Conservation (phyloP, 2,113 vertebrate species). For the Toxotes jaculatrix region DNA sequence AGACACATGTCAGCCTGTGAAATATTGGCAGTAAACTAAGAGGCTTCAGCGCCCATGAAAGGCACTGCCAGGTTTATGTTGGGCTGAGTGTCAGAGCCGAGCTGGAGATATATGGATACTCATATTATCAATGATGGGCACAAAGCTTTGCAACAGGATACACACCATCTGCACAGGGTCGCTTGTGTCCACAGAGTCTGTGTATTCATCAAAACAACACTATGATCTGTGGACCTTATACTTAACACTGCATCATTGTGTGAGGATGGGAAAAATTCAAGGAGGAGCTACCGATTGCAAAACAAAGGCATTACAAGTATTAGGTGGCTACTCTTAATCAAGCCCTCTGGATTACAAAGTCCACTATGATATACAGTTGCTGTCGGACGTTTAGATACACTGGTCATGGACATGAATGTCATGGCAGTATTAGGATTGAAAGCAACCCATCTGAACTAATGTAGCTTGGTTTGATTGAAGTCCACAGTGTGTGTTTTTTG, state of each 20-base stretch:
- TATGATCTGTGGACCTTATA: background rate
- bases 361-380: background rate
- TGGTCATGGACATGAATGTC: too few species aligned
- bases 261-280: background rate
- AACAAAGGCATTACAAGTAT: too few species aligned
- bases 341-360: background rate
- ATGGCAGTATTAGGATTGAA: too few species aligned
- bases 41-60: constrained; percentile 49
- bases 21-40: constrained; percentile 52
- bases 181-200: background rate
- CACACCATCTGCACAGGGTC: background rate
- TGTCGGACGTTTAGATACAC: too few species aligned
- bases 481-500: background rate
- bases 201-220: background rate
- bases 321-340: too few species aligned
- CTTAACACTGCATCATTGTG: background rate
- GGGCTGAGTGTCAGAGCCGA: constrained; percentile 9
- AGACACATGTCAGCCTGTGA: constrained; percentile 56
- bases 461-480: background rate
- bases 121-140: constrained; percentile 29
- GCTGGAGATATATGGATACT: constrained; percentile 31
- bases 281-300: background rate
- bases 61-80: constrained; percentile 39
- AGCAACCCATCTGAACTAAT: background rate
- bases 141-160: constrained; percentile 6